phyloP scores from a whole-genome alignment of 1,140 invertebrate genomes.

The Littorina saxatilis region DNA sequence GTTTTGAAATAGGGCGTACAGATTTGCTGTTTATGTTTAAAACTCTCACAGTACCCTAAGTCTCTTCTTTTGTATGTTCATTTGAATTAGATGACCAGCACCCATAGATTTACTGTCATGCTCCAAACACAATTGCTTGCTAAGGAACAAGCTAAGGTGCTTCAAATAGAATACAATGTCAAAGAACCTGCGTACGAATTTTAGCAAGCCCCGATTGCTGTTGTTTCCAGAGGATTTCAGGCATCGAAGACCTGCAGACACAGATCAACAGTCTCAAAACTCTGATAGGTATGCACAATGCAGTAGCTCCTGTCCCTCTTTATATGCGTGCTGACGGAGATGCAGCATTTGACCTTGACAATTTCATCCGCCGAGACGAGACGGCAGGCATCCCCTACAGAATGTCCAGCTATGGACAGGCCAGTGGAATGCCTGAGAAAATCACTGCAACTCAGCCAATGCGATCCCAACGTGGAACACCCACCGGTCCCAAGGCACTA shows the following conservation, averaged over 20 bases:
- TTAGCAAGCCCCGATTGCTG: too few species aligned
- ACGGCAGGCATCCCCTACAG: conserved; percentile 31
- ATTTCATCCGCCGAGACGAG: conserved; percentile 34
- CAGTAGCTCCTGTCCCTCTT: conserved; percentile 33
- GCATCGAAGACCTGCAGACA: conserved; percentile 63
- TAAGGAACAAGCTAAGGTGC: too few species aligned
- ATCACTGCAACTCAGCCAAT: not conserved
- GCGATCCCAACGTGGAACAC: not conserved
- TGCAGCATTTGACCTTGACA: conserved; percentile 44
- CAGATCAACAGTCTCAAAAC: conserved; percentile 62
- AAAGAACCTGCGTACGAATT: too few species aligned
- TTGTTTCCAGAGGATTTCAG: conserved; percentile 61
- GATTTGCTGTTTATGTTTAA: too few species aligned
- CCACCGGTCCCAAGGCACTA: conserved; percentile 14
- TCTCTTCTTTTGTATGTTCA: too few species aligned
- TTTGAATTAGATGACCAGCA: too few species aligned
- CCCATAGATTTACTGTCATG: too few species aligned
- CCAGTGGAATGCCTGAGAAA: not conserved
- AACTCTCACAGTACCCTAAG: too few species aligned
- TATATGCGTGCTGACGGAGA: conserved; percentile 53
- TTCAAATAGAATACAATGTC: too few species aligned
- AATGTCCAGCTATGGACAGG: not conserved
- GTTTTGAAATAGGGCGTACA: too few species aligned
- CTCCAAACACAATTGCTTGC: too few species aligned
- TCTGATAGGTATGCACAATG: conserved; percentile 41